A percentile compares a stretch with the other conserved stretches of the same genome.
phyloP scores from a whole-genome alignment of 2,113 vertebrate species.

The Antennarius striatus region DNA sequence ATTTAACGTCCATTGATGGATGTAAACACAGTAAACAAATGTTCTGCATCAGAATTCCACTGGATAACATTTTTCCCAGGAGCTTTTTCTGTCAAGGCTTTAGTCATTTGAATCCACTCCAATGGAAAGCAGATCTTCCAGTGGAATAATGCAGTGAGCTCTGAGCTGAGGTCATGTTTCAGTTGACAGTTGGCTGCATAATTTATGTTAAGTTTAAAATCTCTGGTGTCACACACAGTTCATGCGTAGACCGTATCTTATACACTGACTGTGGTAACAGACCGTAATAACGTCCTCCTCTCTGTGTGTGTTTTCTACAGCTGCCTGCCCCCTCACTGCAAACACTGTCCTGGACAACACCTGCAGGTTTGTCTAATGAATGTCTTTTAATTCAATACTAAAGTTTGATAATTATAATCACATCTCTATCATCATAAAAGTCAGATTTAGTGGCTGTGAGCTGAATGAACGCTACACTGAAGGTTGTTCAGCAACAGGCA shows the following conservation, averaged over 20 bases:
- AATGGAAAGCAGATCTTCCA: constrained; percentile 54
- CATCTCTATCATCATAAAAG: constrained; percentile 6
- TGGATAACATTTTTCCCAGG: constrained; percentile 52
- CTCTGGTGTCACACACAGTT: constrained; percentile 67
- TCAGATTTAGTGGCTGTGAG: neutral
- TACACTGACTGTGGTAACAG: constrained; percentile 52
- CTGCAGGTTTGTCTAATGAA: neutral
- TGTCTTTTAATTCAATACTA: too few relatives aligned
- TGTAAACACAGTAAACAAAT: constrained; percentile 47
- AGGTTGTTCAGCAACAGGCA: neutral
- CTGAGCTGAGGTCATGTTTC: constrained; percentile 69
- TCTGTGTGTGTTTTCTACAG: constrained; percentile 26
- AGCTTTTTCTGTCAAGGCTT: constrained; percentile 59
- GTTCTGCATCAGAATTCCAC: constrained; percentile 64
- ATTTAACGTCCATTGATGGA: constrained; percentile 14
- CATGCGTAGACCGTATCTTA: constrained; percentile 56
- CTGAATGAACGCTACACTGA: constrained; percentile 3
- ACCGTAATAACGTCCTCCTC: constrained; percentile 50
- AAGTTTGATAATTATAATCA: constrained; percentile 2
- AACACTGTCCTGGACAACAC: constrained; percentile 4
- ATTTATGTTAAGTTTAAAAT: constrained; percentile 76
- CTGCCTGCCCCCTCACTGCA: constrained; percentile 4
- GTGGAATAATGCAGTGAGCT: constrained; percentile 62
- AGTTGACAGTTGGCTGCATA: constrained; percentile 78
- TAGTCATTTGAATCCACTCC: constrained; percentile 69